Conservation (phyloP, 1,140 invertebrate genomes). For the Drosophila pectinifera region DNA sequence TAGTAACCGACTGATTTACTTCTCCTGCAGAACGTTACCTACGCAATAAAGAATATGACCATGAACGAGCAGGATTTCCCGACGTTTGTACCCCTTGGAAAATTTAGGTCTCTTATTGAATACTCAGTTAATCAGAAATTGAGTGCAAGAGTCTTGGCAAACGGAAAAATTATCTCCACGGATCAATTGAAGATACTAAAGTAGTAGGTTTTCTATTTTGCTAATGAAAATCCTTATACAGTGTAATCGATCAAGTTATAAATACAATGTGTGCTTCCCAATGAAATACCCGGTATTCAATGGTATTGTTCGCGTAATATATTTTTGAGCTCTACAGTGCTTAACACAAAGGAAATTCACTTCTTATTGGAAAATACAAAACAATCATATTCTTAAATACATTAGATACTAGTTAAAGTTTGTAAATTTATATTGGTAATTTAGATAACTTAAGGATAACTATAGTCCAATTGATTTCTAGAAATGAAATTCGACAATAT, state of each 20-base stretch:
- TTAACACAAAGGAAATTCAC: not conserved
- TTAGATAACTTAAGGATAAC: too few relatives aligned
- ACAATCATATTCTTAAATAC: too few relatives aligned
- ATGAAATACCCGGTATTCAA: too few relatives aligned
- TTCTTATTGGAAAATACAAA: too few relatives aligned
- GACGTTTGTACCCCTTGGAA: conserved; percentile 35
- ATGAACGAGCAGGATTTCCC: conserved; percentile 49
- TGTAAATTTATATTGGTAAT: too few relatives aligned
- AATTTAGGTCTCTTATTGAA: conserved; percentile 24
- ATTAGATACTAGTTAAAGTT: too few relatives aligned
- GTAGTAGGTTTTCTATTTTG: too few relatives aligned
- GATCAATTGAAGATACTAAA: not conserved
- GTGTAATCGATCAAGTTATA: not conserved
- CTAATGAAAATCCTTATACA: not conserved
- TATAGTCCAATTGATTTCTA: too few relatives aligned
- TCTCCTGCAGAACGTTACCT: conserved; percentile 25
- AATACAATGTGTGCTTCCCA: not conserved
- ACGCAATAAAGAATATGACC: conserved; percentile 38
- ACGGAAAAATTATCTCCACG: conserved; percentile 5
- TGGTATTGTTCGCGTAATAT: too few relatives aligned
- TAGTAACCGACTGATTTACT: too few relatives aligned
- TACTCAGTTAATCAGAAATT: conserved; percentile 20
- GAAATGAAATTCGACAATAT: too few relatives aligned
- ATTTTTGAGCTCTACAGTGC: not conserved
- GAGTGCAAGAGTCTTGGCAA: conserved; percentile 5